These are phyloP conservation scores for Glyptemys insculpta DNA, from an alignment of 2,797 vertebrate species.

Conservation along the genomic window DNA sequence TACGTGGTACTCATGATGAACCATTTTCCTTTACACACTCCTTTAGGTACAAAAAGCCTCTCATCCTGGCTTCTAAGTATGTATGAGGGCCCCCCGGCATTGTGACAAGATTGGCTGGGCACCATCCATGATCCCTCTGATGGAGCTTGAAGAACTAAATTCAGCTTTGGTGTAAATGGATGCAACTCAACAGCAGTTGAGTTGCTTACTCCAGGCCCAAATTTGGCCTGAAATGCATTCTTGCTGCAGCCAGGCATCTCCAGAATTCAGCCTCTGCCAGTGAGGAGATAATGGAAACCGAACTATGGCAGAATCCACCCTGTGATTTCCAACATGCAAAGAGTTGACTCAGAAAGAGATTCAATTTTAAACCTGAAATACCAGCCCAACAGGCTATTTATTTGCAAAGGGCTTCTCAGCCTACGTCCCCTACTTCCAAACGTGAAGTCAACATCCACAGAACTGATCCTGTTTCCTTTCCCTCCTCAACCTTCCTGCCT, in stretches of 20 bases:
- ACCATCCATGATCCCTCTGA: background rate
- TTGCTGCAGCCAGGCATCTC: background rate
- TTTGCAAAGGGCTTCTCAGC: background rate
- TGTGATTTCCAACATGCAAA: background rate
- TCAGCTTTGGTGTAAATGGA: background rate
- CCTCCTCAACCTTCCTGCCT: background rate
- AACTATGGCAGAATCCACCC: background rate
- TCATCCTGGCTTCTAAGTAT: background rate
- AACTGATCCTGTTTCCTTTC: background rate
- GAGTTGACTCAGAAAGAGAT: background rate
- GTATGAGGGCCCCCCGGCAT: background rate
- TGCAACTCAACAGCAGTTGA: background rate
- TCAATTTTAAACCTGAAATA: background rate
- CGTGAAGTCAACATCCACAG: background rate
- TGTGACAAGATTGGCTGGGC: background rate
- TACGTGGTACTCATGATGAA: rapidly evolving
- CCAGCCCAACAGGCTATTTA: background rate
- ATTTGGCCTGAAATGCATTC: background rate
- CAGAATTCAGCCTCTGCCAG: background rate
- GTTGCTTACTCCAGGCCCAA: rapidly evolving
- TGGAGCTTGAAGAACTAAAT: background rate
- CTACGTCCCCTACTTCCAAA: background rate
- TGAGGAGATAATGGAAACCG: background rate
- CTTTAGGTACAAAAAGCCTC: background rate
- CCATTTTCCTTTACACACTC: background rate